Conservation (phyloP, 2,113 vertebrate genomes). For the Rhynchopsitta pachyrhyncha region DNA sequence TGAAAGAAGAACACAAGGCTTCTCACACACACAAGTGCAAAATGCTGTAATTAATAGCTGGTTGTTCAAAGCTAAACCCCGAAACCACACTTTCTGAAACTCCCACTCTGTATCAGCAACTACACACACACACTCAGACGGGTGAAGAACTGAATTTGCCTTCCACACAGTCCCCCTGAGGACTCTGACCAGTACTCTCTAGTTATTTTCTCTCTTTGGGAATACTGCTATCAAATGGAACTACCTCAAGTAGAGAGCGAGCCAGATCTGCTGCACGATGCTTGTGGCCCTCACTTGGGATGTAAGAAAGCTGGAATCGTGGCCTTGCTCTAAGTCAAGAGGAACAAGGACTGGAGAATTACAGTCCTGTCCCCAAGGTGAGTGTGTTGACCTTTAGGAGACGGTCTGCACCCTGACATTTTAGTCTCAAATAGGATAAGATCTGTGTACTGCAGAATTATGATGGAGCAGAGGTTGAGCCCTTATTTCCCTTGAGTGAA, state of each 20-base stretch:
- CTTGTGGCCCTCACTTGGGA: neutral
- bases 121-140: neutral
- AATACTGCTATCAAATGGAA: neutral
- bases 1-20: neutral
- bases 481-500: neutral
- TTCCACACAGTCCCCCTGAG: neutral
- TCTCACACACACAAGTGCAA: neutral
- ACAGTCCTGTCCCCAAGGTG: conserved; percentile 13
- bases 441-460: neutral
- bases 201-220: neutral
- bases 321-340: neutral
- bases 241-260: neutral
- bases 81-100: conserved; percentile 62
- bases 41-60: conserved; percentile 34
- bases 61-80: conserved; percentile 48
- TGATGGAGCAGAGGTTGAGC: neutral
- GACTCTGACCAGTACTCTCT: neutral
- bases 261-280: neutral
- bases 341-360: neutral
- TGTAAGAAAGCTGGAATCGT: neutral
- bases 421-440: neutral
- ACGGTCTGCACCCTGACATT: neutral
- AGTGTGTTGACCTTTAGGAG: neutral
- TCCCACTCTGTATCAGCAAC: conserved; percentile 42
- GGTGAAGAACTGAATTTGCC: neutral